Evolutionary conservation across 2,797 vertebrate genomes (phyloP).

Genomic region (Antrozous pallidus): DNA sequence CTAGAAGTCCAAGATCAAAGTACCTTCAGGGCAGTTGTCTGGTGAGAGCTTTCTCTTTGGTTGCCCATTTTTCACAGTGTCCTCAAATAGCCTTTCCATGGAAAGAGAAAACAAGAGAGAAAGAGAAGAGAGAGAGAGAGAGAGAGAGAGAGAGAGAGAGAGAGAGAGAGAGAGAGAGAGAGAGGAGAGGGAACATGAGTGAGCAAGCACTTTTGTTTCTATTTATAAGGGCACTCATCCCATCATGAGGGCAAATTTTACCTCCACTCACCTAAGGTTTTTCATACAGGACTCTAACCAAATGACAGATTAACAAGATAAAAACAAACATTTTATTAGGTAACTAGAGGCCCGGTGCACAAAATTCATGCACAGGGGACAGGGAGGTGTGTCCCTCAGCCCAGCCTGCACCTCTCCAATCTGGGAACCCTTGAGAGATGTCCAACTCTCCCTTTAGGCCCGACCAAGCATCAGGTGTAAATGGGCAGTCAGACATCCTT

Average conservation of each 20-base stretch:
- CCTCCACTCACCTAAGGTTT: not conserved
- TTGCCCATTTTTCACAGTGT: not conserved
- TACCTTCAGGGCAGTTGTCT: not conserved
- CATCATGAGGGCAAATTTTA: not conserved
- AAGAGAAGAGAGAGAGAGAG: not conserved
- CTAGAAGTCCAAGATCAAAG: not conserved
- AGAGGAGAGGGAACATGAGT: not conserved
- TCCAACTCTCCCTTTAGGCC: no score
- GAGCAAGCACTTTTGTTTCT: not conserved
- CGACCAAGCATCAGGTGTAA: no score
- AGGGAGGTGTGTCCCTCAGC: no score
- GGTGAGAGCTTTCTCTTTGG: not conserved
- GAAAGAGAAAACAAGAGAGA: not conserved
- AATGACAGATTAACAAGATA: not conserved
- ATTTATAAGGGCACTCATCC: not conserved
- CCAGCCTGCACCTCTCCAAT: no score
- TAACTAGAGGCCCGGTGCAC: no score
- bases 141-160: not conserved
- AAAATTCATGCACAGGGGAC: no score
- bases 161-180: not conserved
- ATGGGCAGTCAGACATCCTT: no score
- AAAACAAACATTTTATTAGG: not conserved
- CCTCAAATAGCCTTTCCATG: not conserved
- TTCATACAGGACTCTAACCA: not conserved
- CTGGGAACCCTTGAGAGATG: no score